phyloP scores from a whole-genome alignment of 1,140 invertebrate genomes.

The Homarus americanus region DNA sequence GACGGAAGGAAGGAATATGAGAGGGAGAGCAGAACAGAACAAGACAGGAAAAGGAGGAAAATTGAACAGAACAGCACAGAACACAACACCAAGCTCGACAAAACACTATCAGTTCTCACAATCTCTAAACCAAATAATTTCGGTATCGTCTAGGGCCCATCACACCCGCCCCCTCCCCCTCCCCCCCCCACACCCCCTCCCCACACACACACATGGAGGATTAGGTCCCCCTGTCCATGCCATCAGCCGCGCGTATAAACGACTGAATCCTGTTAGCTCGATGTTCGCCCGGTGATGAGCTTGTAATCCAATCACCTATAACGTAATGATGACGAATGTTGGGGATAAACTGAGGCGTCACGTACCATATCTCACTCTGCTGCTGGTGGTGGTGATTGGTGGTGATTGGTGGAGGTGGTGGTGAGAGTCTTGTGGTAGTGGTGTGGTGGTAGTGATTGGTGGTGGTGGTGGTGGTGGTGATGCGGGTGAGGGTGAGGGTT shows the following conservation, averaged over 20 bases:
- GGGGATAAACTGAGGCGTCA: constrained; percentile 15
- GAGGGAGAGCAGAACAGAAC: no score
- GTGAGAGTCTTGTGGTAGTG: background rate
- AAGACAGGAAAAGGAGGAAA: no score
- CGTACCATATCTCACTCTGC: background rate
- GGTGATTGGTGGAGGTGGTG: background rate
- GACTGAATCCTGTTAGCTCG: constrained; percentile 60
- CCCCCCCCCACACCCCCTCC: no score
- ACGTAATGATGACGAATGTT: constrained; percentile 61
- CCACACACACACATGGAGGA: constrained; percentile 18
- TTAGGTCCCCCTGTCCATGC: constrained; percentile 29
- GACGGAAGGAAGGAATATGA: no score
- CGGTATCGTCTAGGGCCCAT: background rate
- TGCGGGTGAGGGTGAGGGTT: no score
- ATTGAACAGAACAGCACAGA: no score
- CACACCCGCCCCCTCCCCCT: background rate
- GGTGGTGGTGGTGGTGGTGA: no score
- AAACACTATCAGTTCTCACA: no score
- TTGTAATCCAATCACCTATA: constrained; percentile 61
- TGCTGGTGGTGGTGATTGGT: background rate
- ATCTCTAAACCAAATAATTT: constrained; percentile 17
- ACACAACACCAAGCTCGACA: no score
- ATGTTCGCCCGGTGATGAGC: constrained; percentile 57
- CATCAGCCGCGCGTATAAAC: constrained; percentile 58
- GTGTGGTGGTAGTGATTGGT: background rate